Evolutionary conservation across 1,140 invertebrate genomes (phyloP), one percentile per base, ranked within the genome.

Genomic region (Pogonomyrmex californicus): DNA sequence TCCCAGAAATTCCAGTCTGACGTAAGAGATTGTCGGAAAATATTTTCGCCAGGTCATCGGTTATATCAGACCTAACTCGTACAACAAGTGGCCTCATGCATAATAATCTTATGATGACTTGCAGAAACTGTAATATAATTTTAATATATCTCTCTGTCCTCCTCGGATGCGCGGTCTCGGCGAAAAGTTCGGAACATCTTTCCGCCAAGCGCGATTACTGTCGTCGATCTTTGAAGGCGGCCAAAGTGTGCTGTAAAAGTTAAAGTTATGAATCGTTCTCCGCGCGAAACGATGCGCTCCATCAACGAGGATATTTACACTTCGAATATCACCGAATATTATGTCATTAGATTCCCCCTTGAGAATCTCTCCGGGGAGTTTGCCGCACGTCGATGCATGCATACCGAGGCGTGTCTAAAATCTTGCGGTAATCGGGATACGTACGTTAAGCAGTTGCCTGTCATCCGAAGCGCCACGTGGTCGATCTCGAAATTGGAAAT

Each of bases 401-500:
- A 76, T 10, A 23, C 12, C 36, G n/a, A 54, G 47, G 47, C 33
- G 36, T 65, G 41, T 66, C 76, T 79, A n/a, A 47, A 68, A 79
- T 68, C 47, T 66, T 54, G 62, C 62, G 12, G 62, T 79, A 79
- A 79, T 66, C 77, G 77, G 14, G 54, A 66, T 62, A 68, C 47
- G 47, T 79, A 79, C 33, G 44, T 54, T 12, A 33, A 79, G 14
- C 33, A 66, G 60, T 44, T 38, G 47, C 47, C 23, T 79, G 62
- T 79, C 36, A 79, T 9, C 44, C 47, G 36, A 51, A 51, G n/a
- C 41, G 71, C 70, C 14, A 38, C 44, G 49, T 58, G 38, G 54
- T 36, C 41, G 87, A 88, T 89, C 68, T 51, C 56, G 65, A 76
- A 77, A 90, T 90, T 83, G 79, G 86, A 88, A 89, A 89, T 91